Base-by-base conservation (phyloP, 2,797 vertebrate genomes). In the Amblyopsis hoosieri region DNA sequence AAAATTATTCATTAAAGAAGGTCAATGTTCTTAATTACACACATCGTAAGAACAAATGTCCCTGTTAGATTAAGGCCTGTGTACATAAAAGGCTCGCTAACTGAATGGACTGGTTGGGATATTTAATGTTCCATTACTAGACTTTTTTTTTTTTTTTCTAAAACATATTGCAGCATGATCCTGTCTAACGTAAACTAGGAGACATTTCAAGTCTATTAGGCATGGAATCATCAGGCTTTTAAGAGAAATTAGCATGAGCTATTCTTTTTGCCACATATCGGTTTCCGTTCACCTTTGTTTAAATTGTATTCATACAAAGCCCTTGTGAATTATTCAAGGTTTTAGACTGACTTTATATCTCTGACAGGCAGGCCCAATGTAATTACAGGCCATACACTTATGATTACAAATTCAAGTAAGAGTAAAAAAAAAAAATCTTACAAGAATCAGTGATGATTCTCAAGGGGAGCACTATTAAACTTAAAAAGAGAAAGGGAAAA, bases 291-390 rank as follows among this genome's bases (percentile, higher is more conserved):
- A 49, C 59, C 72, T 82, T 78, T 80, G 77, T 88, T 84, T 85
- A 69, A 87, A 87, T 81, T 78, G 69, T 72, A 67, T 87, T 89
- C 86, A 70, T 81, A 87, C 76, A 85, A 84, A 80, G 68, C 71
- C 81, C 78, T 90, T 82, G 67, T 84, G 77, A 87, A 91, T 88
- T 83, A 86, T 86, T 90, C 80, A 89, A 67, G 57, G 74, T 80
- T 84, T 89, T 71, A 85, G 86, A 87, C 81, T 65, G 62, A 75
- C 73, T 78, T 77, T 70, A 75, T 87, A 90, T 91, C 83, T 87
- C 75, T 81, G 85, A 85, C 85, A 87, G 86, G 66, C 81, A 85
- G 83, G 50, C 73, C 66, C 64, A 71, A 82, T 89, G 79, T 86
- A 90, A 91, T 92, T 89, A 85, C 70, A 75, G 83, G 51, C 75